These are phyloP conservation scores for Heliconius himera DNA, from an alignment of 1,140 invertebrate genomes.

Conservation along the genomic window DNA sequence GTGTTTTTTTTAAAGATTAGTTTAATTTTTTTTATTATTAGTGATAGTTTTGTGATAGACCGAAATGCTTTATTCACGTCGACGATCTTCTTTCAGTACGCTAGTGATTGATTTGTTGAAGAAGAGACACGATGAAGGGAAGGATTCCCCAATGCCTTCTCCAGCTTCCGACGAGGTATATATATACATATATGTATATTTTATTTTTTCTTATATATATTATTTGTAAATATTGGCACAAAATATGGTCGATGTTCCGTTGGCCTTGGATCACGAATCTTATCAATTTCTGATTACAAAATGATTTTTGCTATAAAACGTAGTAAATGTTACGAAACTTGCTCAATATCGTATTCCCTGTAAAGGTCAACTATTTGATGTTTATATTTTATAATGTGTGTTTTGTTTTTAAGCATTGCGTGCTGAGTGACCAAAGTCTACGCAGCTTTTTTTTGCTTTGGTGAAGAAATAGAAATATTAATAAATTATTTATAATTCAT, in stretches of 20 bases:
- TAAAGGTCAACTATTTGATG: constrained; percentile 29
- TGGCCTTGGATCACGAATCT: constrained; percentile 67
- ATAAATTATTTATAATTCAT: background rate
- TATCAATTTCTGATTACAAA: constrained; percentile 66
- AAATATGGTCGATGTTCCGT: constrained; percentile 35
- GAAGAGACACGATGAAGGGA: constrained; percentile 46
- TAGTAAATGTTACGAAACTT: constrained; percentile 29
- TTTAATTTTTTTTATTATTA: background rate
- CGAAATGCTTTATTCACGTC: constrained; percentile 48
- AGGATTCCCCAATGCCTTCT: constrained; percentile 46
- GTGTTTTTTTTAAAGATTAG: constrained; percentile 17
- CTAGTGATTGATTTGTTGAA: constrained; percentile 51
- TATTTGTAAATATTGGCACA: constrained; percentile 49
- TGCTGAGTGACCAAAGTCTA: too few relatives aligned
- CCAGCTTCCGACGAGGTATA: constrained; percentile 21
- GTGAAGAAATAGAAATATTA: background rate
- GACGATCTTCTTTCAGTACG: constrained; percentile 51
- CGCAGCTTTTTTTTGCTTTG: too few relatives aligned
- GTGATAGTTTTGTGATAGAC: constrained; percentile 33
- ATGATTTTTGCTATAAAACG: constrained; percentile 50
- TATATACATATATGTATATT: background rate
- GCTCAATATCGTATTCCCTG: constrained; percentile 21
- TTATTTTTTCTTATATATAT: constrained; percentile 1
- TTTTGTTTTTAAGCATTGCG: too few relatives aligned
- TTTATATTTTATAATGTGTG: background rate